A percentile compares a stretch with the other conserved stretches of the same genome.
These are phyloP conservation scores for Eumeta japonica DNA, from an alignment of 1,140 invertebrate species.

Conservation along the genomic window DNA sequence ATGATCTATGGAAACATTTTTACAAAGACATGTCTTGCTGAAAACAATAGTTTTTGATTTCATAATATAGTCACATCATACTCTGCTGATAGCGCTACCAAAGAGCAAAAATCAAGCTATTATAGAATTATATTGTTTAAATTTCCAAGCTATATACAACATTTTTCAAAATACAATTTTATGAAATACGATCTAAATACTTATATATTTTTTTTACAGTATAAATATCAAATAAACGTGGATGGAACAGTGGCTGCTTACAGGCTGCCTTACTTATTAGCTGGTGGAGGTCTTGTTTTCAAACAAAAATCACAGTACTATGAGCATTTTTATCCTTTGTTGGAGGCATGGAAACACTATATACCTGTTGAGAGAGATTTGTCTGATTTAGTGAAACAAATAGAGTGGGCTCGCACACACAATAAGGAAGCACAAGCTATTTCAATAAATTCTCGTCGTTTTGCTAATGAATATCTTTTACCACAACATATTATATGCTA, in stretches of 20 bases:
- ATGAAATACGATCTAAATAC: no score
- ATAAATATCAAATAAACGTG: slow-evolving; percentile 92
- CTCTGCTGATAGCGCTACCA: no score
- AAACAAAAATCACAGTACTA: slow-evolving; percentile 93
- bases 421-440: slow-evolving; percentile 74
- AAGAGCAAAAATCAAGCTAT: no score
- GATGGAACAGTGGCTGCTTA: slow-evolving; percentile 97
- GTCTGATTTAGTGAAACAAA: slow-evolving; percentile 75
- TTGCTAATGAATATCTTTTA: slow-evolving; percentile 76
- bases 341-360: slow-evolving; percentile 79
- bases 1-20: no score
- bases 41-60: no score
- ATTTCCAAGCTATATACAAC: no score
- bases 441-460: slow-evolving; percentile 68
- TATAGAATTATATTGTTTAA: no score
- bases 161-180: no score
- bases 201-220: slow-evolving; percentile 69
- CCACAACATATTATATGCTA: slow-evolving; percentile 90
- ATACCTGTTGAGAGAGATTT: slow-evolving; percentile 80
- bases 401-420: slow-evolving; percentile 79
- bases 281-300: slow-evolving; percentile 81
- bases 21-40: no score
- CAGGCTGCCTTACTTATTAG: slow-evolving; percentile 87
- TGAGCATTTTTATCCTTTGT: slow-evolving; percentile 87
- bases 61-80: no score